Percentiles rank a stretch among this genome's conserved stretches.
Conservation (phyloP, 2,113 vertebrate species). For the Herpetotheres cachinnans region DNA sequence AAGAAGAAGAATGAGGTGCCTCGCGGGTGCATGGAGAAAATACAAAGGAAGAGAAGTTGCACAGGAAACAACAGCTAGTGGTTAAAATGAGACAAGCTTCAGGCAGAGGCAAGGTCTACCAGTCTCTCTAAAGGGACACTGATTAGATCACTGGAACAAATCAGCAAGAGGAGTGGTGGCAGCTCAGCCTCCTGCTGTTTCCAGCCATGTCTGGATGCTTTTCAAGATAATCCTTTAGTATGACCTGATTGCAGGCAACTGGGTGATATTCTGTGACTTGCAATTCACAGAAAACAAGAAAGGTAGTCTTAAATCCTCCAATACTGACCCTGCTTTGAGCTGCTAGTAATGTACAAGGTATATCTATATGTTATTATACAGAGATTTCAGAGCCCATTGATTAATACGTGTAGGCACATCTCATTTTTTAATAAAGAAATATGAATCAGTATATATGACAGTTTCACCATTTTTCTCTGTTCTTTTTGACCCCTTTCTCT, state of each 20-base stretch:
- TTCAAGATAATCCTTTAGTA: not conserved
- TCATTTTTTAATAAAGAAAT: not conserved
- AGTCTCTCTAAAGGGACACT: not conserved
- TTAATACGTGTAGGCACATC: not conserved
- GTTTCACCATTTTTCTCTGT: not conserved
- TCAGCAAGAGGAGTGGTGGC: not conserved
- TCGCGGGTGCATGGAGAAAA: not conserved
- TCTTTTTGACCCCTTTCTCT: not conserved
- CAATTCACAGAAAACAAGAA: not conserved
- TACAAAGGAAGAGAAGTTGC: not conserved
- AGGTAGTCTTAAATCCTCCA: not conserved
- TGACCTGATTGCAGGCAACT: not conserved
- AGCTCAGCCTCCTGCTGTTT: not conserved
- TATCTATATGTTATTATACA: not conserved
- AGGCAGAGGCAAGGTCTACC: not conserved
- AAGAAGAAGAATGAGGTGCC: not conserved
- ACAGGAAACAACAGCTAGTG: not conserved
- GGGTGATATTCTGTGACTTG: not conserved
- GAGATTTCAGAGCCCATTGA: not conserved
- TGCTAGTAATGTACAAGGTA: not conserved
- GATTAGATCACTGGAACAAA: not conserved
- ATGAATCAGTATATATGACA: not conserved
- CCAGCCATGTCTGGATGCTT: not conserved
- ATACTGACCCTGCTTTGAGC: not conserved
- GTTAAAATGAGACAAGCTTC: not conserved